Percentiles rank a stretch among this genome's conserved stretches.
Evolutionary conservation across 2,888 invertebrate species (phyloP).

Genomic region (Diploptera punctata): DNA sequence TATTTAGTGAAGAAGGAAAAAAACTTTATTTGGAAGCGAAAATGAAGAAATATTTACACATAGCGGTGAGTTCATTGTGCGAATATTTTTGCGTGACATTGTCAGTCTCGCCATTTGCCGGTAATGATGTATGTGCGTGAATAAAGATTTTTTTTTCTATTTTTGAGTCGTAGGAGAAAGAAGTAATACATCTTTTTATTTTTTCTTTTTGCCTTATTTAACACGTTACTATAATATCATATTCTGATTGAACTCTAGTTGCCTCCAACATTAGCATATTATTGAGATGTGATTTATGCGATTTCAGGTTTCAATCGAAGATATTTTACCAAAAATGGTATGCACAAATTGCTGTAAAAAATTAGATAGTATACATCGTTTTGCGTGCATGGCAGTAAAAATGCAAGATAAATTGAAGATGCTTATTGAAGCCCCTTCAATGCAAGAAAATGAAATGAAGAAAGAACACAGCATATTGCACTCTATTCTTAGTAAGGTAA

Average conservation of each 20-base stretch:
- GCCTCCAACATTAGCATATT: too few relatives aligned
- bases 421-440: constrained; percentile 41
- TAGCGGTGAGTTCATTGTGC: constrained; percentile 61
- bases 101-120: constrained; percentile 42
- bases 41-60: constrained; percentile 71
- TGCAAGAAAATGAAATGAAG: constrained; percentile 51
- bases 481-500: constrained; percentile 62
- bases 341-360: constrained; percentile 69
- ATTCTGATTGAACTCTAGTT: too few relatives aligned
- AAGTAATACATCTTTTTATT: too few relatives aligned
- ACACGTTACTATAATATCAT: too few relatives aligned
- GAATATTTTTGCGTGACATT: constrained; percentile 32
- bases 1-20: constrained; percentile 71
- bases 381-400: constrained; percentile 68
- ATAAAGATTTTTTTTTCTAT: constrained; percentile 9
- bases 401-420: constrained; percentile 65
- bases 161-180: too few relatives aligned
- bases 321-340: constrained; percentile 72
- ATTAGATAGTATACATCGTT: constrained; percentile 69
- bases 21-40: constrained; percentile 69
- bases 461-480: constrained; percentile 60
- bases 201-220: too few relatives aligned
- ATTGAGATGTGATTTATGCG: constrained; percentile 30
- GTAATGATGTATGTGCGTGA: constrained; percentile 30
- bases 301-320: constrained; percentile 67